phyloP scores from a whole-genome alignment of 2,113 vertebrate genomes.

The Myotis yumanensis region DNA sequence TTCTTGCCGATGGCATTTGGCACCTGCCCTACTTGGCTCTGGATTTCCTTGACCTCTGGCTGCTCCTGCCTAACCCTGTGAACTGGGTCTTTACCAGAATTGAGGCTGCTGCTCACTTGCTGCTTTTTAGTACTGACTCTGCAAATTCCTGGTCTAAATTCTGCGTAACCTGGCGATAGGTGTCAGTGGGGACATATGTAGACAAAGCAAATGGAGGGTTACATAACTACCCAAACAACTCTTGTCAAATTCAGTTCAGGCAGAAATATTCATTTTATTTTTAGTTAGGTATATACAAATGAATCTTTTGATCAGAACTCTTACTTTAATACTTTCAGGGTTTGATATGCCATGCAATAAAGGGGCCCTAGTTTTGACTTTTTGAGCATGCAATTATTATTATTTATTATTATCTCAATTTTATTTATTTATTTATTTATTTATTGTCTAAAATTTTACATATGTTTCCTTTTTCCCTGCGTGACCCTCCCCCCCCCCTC shows the following conservation, averaged over 20 bases:
- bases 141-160: slow-evolving; percentile 65
- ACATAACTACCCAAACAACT: not conserved
- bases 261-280: slow-evolving; percentile 2
- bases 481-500: too few relatives aligned
- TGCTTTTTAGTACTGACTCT: slow-evolving; percentile 63
- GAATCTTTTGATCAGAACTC: not conserved
- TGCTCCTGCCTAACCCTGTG: slow-evolving; percentile 46
- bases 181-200: slow-evolving; percentile 46
- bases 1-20: not conserved
- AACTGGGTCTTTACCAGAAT: slow-evolving; percentile 56
- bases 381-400: not conserved
- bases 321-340: not conserved
- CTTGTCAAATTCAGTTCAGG: slow-evolving; percentile 46
- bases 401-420: too few relatives aligned
- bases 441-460: too few relatives aligned
- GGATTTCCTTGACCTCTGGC: slow-evolving; percentile 52
- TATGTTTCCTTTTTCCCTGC: too few relatives aligned
- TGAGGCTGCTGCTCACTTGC: slow-evolving; percentile 59
- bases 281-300: not conserved
- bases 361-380: not conserved
- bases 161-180: slow-evolving; percentile 32
- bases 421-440: too few relatives aligned
- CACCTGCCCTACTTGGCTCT: slow-evolving; percentile 47
- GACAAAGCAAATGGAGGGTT: slow-evolving; percentile 52
- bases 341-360: not conserved